A percentile compares a stretch with the other conserved stretches of the same genome.
Evolutionary conservation across 2,113 vertebrate species (phyloP).

Genomic region (Hucho hucho): DNA sequence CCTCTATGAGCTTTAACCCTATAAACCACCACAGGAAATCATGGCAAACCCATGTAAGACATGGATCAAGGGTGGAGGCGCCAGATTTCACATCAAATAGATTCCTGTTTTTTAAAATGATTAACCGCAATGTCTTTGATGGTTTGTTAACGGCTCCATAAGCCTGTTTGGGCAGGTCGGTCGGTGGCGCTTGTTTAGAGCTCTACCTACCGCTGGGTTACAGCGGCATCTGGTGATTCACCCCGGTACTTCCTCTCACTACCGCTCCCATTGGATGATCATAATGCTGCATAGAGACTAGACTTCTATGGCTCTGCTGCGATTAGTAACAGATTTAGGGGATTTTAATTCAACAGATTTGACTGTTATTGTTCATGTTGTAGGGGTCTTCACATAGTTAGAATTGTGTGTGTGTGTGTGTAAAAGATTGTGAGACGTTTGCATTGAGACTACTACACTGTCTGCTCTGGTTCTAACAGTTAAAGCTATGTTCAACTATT

Average conservation of each 20-base stretch:
- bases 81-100: constrained; percentile 54
- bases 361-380: not conserved
- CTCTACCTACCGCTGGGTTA: constrained; percentile 12
- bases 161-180: constrained; percentile 34
- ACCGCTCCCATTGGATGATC: not conserved
- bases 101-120: constrained; percentile 43
- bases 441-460: too few relatives aligned
- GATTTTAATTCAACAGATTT: not conserved
- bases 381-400: not conserved
- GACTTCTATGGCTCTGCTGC: not conserved
- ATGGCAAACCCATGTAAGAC: constrained; percentile 21
- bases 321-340: not conserved
- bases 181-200: not conserved
- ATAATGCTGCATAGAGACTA: not conserved
- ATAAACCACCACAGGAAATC: constrained; percentile 2
- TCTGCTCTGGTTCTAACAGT: too few relatives aligned
- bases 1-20: not conserved
- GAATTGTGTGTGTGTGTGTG: too few relatives aligned
- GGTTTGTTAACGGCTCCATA: constrained; percentile 35
- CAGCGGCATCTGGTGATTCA: constrained; percentile 44
- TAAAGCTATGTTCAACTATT: too few relatives aligned
- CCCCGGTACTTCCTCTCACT: not conserved
- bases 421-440: too few relatives aligned
- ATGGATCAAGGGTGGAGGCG: constrained; percentile 42
- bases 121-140: constrained; percentile 53